Base-by-base conservation (phyloP, 2,797 vertebrate genomes). In the Spondyliosoma cantharus region DNA sequence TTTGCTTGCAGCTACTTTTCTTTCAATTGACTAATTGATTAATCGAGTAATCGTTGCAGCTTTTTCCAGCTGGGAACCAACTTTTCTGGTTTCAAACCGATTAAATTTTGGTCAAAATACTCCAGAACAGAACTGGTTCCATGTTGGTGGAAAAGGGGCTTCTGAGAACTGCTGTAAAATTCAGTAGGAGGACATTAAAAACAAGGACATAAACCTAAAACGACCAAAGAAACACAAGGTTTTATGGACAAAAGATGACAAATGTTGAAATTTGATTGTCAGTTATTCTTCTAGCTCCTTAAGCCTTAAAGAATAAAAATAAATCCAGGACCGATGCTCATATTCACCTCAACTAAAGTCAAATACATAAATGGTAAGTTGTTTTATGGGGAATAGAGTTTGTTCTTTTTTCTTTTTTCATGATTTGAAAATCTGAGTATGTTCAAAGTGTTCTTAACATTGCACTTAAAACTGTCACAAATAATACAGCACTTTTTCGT, bases 191-290 rank as follows among this genome's bases (percentile, higher is more conserved):
- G 37, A 37, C 37, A 37, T 11, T 37, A 37, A 37, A 15, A 37
- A 67, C 32, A 19, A 53, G 7, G 9, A 82, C 50, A 25, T 2
- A 54, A 59, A 54, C 9, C 3, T 1, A 56, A 29, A 17, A 74
- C n/a, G 5, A 5, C 25, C 12, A 70, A 46, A 70, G n/a, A 46
- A 7, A 73, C 37, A 48, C 59, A 54, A 74, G 22, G 69, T 24
- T 60, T 58, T 37, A 54, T 43, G 53, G 53, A 20, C 70, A 45
- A 62, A 65, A 67, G 1, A 20, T 45, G 19, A 80, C 2, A 48
- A 61, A 76, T 65, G 64, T 73, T 70, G 37, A 81, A 48, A 53
- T 81, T 79, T 91, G 90, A 93, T 91, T 92, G 92, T 92, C 92
- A 70, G 65, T 65, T 59, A 66, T 78, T 78, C 43, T 56, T 76